Base-by-base conservation (phyloP, 2,888 invertebrate species). In the Xanthorhoe designata region DNA sequence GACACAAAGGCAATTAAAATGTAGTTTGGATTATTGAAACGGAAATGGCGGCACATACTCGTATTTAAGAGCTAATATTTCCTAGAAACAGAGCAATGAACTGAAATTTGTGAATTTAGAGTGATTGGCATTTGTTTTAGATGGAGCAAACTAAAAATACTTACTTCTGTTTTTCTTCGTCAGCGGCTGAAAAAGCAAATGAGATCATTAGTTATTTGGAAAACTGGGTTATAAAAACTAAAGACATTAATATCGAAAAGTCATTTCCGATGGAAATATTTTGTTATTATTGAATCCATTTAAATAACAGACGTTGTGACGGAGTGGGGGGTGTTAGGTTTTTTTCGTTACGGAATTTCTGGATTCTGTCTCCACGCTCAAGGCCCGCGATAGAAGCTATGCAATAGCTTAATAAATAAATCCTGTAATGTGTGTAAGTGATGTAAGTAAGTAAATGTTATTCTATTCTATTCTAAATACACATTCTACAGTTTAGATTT, bases 161-260 rank as follows among this genome's bases (percentile, higher is more conserved):
- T 98, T 94, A 98, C 98, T 97, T 98, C 95, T 98, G 98, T 94
- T 97, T 97, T 83, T 98, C 98, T 95, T 98, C 98, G 94, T 98
- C 98, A 94, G 97, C 97, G 92, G 98, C 98, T 98, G 96, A 92
- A 96, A 96, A 95, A 89, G 82, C 9, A 85, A 87, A 84, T 75
- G 69, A 72, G 69, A 73, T 8, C 7, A 63, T 78, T 67, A 79
- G 64, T 73, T n/a, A 61, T n/a, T 47, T 47, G 8, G 42, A 42
- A 42, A 42, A 42, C 38, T 42, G 13, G 13, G 38, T 42, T 42
- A 42, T 13, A 42, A 42, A 13, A 42, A 13, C 38, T 2, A 42
- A 42, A 42, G 10, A 13, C 32, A 32, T 32, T 13, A n/a, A n/a
- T n/a, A 42, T 42, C 10, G 13, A 42, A 42, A 42, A 42, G 13